These are phyloP conservation scores for Huso huso DNA, from an alignment of 2,797 vertebrate genomes.

Conservation along the genomic window DNA sequence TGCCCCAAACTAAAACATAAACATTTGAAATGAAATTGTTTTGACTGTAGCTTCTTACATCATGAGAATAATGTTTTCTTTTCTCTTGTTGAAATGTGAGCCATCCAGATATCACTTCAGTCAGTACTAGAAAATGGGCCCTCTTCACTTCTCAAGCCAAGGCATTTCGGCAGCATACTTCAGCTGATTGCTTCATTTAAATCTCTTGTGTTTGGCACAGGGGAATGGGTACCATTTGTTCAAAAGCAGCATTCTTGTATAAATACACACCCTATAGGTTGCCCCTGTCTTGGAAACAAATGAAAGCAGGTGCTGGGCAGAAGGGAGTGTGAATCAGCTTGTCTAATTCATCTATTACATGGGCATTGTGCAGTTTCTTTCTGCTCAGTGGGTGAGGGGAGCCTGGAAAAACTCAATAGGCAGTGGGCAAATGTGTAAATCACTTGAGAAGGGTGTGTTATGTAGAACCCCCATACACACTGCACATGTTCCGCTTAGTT, in stretches of 20 bases:
- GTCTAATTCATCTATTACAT: conserved; percentile 50
- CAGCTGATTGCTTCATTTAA: conserved; percentile 43
- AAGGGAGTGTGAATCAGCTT: conserved; percentile 52
- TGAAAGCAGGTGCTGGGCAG: conserved; percentile 49
- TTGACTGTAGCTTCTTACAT: too few relatives aligned
- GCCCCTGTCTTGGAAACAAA: conserved; percentile 49
- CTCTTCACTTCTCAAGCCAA: too few relatives aligned
- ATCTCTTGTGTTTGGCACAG: conserved; percentile 32
- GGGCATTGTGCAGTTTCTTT: conserved; percentile 46
- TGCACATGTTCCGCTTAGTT: conserved; percentile 28
- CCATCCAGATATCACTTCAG: too few relatives aligned
- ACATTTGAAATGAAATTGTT: too few relatives aligned
- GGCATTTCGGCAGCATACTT: background rate
- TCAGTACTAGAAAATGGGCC: too few relatives aligned
- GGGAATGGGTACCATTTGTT: conserved; percentile 6
- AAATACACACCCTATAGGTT: conserved; percentile 36
- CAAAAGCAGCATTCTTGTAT: conserved; percentile 27
- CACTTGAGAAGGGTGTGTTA: conserved; percentile 30
- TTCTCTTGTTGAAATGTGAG: too few relatives aligned
- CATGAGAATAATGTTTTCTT: too few relatives aligned
- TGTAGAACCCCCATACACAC: conserved; percentile 16
- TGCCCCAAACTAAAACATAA: too few relatives aligned
- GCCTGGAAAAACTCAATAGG: background rate
- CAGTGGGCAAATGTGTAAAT: conserved; percentile 22
- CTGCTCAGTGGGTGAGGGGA: conserved; percentile 33